Conservation (phyloP, 2,113 vertebrate genomes). For the Chaetodon trifascialis region DNA sequence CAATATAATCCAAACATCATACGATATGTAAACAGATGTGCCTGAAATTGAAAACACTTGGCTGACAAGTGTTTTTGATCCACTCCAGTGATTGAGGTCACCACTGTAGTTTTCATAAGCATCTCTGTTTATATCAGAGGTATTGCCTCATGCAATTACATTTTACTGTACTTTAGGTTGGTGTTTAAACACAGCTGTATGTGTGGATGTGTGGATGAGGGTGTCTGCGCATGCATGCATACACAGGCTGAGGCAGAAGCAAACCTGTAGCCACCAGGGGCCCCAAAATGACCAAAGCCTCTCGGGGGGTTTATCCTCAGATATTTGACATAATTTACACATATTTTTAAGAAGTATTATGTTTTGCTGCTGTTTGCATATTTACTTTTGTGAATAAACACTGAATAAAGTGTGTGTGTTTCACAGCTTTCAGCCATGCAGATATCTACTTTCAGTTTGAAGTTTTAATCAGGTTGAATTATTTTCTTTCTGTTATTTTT, state of each 20-base stretch:
- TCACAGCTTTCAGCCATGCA: neutral
- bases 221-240: neutral
- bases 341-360: neutral
- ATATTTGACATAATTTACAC: neutral
- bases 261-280: constrained; percentile 21
- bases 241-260: constrained; percentile 36
- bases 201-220: constrained; percentile 1
- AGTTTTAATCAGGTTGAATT: neutral
- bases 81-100: constrained; percentile 69
- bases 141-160: constrained; percentile 66
- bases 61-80: constrained; percentile 73
- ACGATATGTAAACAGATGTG: constrained; percentile 74
- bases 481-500: neutral
- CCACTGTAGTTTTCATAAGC: constrained; percentile 45
- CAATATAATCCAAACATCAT: constrained; percentile 71
- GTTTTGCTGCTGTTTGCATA: neutral
- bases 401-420: neutral
- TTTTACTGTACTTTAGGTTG: constrained; percentile 29
- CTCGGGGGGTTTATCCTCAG: neutral
- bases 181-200: constrained; percentile 21
- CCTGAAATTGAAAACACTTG: constrained; percentile 64
- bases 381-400: neutral
- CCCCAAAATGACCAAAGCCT: constrained; percentile 13
- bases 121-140: constrained; percentile 48
- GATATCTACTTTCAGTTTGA: neutral